Percentiles rank a stretch among this genome's conserved stretches.
phyloP scores from a whole-genome alignment of 2,113 vertebrate genomes.

The Tachysurus vachellii region DNA sequence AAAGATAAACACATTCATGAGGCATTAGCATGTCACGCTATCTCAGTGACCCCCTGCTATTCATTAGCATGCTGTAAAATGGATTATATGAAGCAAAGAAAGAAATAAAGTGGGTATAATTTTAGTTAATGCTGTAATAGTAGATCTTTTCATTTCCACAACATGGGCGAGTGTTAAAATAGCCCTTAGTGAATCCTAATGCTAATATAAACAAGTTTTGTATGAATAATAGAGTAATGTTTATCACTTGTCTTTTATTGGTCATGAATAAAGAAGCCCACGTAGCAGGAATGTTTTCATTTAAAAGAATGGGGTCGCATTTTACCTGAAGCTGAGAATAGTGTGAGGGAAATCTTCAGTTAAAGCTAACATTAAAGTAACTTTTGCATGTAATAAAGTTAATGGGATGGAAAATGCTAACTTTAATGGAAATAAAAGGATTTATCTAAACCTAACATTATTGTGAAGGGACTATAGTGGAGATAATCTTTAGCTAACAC shows the following conservation, averaged over 20 bases:
- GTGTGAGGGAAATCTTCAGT: neutral
- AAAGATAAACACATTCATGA: constrained; percentile 41
- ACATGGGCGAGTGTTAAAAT: neutral
- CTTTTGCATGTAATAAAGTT: neutral
- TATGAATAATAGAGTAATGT: neutral
- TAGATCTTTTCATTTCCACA: neutral
- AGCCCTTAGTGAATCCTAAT: neutral
- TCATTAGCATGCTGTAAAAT: constrained; percentile 23
- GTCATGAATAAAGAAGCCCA: neutral
- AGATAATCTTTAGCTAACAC: neutral
- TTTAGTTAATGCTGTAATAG: neutral
- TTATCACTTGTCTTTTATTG: neutral
- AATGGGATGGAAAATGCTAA: neutral
- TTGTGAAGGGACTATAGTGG: neutral
- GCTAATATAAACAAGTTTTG: neutral
- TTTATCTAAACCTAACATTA: neutral
- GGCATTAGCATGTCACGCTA: constrained; percentile 39
- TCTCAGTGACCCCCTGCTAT: constrained; percentile 32
- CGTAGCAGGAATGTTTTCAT: neutral
- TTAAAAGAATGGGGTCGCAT: neutral
- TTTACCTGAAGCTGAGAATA: neutral
- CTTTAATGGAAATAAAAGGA: neutral
- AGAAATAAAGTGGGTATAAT: neutral
- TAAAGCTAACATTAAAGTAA: neutral
- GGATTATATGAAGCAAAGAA: constrained; percentile 19